These are phyloP conservation scores for Heptranchias perlo DNA, from an alignment of 2,113 vertebrate species.

Conservation along the genomic window DNA sequence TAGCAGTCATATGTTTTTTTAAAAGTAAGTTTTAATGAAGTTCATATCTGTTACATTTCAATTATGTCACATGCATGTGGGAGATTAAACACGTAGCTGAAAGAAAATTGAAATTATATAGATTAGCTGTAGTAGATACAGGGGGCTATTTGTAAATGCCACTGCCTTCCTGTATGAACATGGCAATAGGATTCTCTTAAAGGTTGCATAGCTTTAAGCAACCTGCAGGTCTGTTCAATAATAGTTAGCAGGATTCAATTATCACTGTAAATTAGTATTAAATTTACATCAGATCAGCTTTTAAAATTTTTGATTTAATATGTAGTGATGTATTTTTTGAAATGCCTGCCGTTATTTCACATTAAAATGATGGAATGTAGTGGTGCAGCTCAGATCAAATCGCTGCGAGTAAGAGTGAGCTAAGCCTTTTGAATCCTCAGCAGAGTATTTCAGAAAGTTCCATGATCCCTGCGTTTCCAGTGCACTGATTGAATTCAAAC, in stretches of 20 bases:
- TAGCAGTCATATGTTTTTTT: neutral
- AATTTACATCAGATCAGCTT: neutral
- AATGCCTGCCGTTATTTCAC: neutral
- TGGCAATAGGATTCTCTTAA: neutral
- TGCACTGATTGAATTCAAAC: neutral
- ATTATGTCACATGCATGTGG: neutral
- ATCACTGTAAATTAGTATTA: neutral
- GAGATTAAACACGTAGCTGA: conserved; percentile 6
- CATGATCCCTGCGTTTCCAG: neutral
- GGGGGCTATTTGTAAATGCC: neutral
- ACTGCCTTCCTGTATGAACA: neutral
- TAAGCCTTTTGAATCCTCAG: neutral
- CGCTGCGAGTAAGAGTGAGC: neutral
- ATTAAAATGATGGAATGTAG: neutral
- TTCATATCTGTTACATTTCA: neutral
- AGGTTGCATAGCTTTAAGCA: neutral
- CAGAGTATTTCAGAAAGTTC: neutral
- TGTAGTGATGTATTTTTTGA: neutral
- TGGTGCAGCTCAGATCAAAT: neutral
- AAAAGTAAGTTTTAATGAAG: neutral
- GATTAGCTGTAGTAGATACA: neutral
- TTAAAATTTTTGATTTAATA: neutral
- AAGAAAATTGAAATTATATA: too few relatives aligned
- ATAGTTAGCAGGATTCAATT: neutral
- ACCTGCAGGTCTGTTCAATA: neutral